These are phyloP conservation scores for Papilio dardanus DNA, from an alignment of 1,140 invertebrate species.

Conservation along the genomic window DNA sequence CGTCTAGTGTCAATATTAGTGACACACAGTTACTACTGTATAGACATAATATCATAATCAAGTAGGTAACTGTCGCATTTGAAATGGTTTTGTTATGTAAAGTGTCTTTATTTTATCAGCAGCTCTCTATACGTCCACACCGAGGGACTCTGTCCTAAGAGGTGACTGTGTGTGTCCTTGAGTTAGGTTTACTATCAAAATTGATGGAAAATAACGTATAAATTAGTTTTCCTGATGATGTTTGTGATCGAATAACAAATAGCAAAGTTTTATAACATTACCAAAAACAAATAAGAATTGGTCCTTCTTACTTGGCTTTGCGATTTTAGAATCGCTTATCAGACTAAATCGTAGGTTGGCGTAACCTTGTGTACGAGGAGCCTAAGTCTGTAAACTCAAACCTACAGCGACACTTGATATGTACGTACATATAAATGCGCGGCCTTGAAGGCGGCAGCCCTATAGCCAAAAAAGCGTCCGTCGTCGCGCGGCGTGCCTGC, in stretches of 20 bases:
- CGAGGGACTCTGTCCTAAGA: too few relatives aligned
- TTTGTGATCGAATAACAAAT: not conserved
- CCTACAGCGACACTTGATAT: not conserved
- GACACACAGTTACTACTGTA: not conserved
- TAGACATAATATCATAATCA: too few relatives aligned
- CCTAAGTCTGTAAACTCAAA: not conserved
- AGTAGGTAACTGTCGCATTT: not conserved
- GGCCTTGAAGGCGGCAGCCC: slow-evolving; percentile 51
- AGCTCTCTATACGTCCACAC: too few relatives aligned
- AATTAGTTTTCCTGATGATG: slow-evolving; percentile 30
- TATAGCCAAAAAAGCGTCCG: slow-evolving; percentile 65
- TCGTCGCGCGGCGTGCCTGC: slow-evolving; percentile 72
- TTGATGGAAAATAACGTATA: slow-evolving; percentile 6
- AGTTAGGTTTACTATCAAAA: not conserved
- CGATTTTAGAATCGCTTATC: too few relatives aligned
- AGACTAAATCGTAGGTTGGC: too few relatives aligned
- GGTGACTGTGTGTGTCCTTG: too few relatives aligned
- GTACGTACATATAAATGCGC: not conserved
- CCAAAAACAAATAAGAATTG: too few relatives aligned
- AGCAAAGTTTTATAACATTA: not conserved
- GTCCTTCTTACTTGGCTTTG: too few relatives aligned
- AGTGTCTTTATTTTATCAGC: too few relatives aligned
- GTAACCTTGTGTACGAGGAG: too few relatives aligned
- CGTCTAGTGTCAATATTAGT: not conserved
- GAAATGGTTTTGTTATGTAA: too few relatives aligned